Base-by-base conservation (phyloP, 2,113 vertebrate genomes). In the Monarcha castaneiventris region DNA sequence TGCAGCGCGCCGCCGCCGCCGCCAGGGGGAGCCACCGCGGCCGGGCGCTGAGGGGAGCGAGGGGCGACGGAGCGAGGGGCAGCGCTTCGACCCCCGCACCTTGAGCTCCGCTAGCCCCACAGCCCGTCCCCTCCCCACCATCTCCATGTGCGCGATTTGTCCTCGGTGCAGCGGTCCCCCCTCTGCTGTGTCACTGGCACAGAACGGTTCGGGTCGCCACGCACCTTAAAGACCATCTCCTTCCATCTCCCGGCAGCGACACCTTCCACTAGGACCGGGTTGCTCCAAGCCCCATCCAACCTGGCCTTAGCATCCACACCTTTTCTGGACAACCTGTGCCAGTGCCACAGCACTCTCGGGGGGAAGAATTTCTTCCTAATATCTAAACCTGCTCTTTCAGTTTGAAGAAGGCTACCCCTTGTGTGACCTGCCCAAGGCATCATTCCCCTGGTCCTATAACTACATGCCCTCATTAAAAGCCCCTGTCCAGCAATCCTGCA, bases 121-220 rank as follows among this genome's bases (percentile, higher is more conserved):
- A 33, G 2, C 52, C 25, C 69, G 1, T 13, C 32, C 72, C 30
- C 23, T 21, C 26, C 33, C 22, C 72, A 18, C 37, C 37, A 10
- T 37, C 37, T 2, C 52, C 39, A 5, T 8, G 7, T 6, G 48
- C 13, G 11, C 46, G 2, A 9, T 13, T 1, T 17, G 39, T 21
- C 39, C 48, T 3, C 3, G 16, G 13, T 7, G 64, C 73, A 3
- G 16, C 2, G 16, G 35, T 20, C 6, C 32, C 32, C 62, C 20
- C 54, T 8, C 16, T 11, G 46, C 62, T 6, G 46, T 37, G 73
- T 2, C 74, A 3, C 33, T 3, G 55, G 9, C 46, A 7, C 0
- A 10, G 32, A 30, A 13, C 3, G 15, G 11, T 11, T 32, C 9
- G 37, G 3, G 4, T 7, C 2, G 3, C 4, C 7, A 4, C 2